Conservation (phyloP, 92 coral and sea anemone species). For the Siderastrea radians region DNA sequence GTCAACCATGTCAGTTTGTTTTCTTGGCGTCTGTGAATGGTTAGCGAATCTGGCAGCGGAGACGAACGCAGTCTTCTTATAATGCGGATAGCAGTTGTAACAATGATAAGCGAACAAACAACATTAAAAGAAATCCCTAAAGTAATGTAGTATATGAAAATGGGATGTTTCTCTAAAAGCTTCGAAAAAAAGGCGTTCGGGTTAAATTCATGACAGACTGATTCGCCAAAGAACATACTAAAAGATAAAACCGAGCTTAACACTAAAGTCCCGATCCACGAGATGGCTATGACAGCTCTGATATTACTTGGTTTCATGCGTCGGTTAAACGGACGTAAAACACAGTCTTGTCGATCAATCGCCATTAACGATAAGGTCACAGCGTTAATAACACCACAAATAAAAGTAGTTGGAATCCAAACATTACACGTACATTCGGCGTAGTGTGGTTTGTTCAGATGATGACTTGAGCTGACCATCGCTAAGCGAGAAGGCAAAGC, state of each 20-base stretch:
- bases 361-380: constrained; percentile 12
- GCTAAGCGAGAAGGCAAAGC: not conserved
- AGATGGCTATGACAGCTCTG: not conserved
- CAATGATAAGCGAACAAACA: not conserved
- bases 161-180: not conserved
- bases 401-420: not conserved
- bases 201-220: not conserved
- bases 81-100: not conserved
- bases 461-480: no score
- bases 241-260: not conserved
- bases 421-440: not conserved
- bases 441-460: not conserved
- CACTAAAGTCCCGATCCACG: not conserved
- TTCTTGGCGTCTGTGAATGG: not conserved
- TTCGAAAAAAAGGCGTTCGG: not conserved
- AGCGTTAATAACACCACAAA: not conserved
- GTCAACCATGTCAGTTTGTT: not conserved
- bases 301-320: constrained; percentile 3
- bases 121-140: not conserved
- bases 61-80: not conserved
- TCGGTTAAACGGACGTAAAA: constrained; percentile 10
- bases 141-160: not conserved
- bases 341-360: constrained; percentile 16
- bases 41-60: not conserved
- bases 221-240: not conserved